Evolutionary conservation across 2,888 invertebrate species (phyloP).

Genomic region (Choristoneura rosaceana): DNA sequence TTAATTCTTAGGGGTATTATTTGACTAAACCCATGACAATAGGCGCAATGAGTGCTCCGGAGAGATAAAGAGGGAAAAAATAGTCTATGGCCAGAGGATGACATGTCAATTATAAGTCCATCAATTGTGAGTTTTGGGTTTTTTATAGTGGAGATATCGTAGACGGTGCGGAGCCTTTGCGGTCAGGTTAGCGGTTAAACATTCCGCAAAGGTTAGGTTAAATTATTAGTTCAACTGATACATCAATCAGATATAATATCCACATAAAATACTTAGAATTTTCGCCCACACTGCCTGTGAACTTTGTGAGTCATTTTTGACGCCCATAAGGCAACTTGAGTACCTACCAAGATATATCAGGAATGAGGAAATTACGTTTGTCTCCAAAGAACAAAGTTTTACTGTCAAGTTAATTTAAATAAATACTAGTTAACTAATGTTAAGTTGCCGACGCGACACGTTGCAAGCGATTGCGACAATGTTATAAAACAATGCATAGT

Average conservation of each 20-base stretch:
- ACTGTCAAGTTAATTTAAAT: too few relatives aligned
- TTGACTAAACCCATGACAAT: slow-evolving; percentile 81
- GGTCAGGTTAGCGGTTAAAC: slow-evolving; percentile 48
- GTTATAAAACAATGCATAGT: too few relatives aligned
- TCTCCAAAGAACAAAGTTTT: too few relatives aligned
- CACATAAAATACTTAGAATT: slow-evolving; percentile 30
- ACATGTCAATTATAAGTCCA: slow-evolving; percentile 82
- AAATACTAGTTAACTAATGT: too few relatives aligned
- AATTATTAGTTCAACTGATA: slow-evolving; percentile 21
- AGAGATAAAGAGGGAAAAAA: slow-evolving; percentile 62
- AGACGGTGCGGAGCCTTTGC: slow-evolving; percentile 69
- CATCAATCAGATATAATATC: slow-evolving; percentile 29
- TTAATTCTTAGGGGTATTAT: slow-evolving; percentile 80
- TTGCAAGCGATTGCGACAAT: too few relatives aligned
- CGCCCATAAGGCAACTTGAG: not conserved
- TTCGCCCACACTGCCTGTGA: slow-evolving; percentile 29
- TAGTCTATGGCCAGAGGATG: slow-evolving; percentile 66
- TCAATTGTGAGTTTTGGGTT: slow-evolving; percentile 64
- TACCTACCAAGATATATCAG: too few relatives aligned
- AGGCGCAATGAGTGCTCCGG: slow-evolving; percentile 70
- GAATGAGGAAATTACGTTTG: too few relatives aligned
- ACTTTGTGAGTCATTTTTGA: slow-evolving; percentile 25
- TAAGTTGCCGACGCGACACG: too few relatives aligned
- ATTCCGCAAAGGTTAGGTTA: slow-evolving; percentile 31
- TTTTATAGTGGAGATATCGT: slow-evolving; percentile 54